Conservation (phyloP, 53 echinoderm and acorn worm species). For the Echinarachnius parma region DNA sequence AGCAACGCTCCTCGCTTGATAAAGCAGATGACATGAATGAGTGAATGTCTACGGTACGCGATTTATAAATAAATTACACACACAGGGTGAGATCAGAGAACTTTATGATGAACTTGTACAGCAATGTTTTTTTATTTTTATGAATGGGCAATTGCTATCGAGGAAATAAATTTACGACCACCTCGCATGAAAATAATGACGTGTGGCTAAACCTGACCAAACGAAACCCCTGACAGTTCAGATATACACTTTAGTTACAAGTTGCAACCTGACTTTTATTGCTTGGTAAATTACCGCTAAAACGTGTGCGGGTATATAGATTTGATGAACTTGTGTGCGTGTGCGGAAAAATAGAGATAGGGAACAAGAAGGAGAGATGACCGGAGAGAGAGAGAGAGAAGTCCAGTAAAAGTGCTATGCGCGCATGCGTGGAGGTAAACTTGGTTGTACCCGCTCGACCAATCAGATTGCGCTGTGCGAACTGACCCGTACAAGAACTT, state of each 20-base stretch:
- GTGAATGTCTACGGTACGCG: too few relatives aligned
- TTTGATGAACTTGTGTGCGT: slow-evolving; percentile 9
- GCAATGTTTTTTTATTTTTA: slow-evolving; percentile 11
- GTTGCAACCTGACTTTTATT: too few relatives aligned
- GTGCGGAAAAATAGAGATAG: slow-evolving; percentile 10
- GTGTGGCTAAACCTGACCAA: not conserved
- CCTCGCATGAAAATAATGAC: not conserved
- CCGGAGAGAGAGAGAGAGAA: not conserved
- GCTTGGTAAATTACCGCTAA: too few relatives aligned
- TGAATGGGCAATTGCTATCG: too few relatives aligned
- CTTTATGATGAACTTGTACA: not conserved
- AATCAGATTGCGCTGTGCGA: slow-evolving; percentile 6
- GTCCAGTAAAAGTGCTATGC: slow-evolving; percentile 19
- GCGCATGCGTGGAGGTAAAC: slow-evolving; percentile 25
- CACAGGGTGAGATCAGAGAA: not conserved
- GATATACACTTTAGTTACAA: too few relatives aligned
- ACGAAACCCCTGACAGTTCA: slow-evolving; percentile 21
- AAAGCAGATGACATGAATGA: too few relatives aligned
- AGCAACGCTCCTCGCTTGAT: too few relatives aligned
- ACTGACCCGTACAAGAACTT: not conserved
- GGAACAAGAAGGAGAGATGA: slow-evolving; percentile 12
- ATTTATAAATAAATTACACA: not conserved
- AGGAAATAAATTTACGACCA: too few relatives aligned
- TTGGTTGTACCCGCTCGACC: not conserved
- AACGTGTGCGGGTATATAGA: slow-evolving; percentile 21